phyloP scores from a whole-genome alignment of 92 coral and sea anemone genomes.

The Phymanthus crucifer region DNA sequence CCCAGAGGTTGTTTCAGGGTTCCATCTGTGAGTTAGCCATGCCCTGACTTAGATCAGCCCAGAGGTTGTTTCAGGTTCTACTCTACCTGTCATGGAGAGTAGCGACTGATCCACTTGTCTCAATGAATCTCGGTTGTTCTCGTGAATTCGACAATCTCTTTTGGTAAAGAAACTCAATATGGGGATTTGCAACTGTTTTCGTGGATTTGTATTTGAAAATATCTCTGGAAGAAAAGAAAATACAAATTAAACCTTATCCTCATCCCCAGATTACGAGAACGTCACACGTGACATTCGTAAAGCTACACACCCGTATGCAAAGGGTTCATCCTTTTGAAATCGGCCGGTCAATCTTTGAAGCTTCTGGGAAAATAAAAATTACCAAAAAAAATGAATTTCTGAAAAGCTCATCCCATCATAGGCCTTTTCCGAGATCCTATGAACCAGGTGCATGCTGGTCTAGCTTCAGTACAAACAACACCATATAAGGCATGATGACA shows the following conservation, averaged over 20 bases:
- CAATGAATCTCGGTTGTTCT: constrained; percentile 1
- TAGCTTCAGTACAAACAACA: too few species aligned
- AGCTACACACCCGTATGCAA: background rate
- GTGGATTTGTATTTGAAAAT: constrained; percentile 10
- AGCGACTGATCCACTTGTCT: constrained; percentile 9
- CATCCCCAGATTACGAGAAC: background rate
- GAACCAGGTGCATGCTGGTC: too few species aligned
- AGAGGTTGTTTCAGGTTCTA: too few species aligned
- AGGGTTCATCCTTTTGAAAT: constrained; percentile 18
- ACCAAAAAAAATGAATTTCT: background rate
- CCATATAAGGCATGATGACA: too few species aligned
- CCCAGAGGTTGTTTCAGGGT: too few species aligned
- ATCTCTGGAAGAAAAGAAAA: constrained; percentile 14
- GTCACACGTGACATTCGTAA: background rate
- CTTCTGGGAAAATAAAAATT: constrained; percentile 15
- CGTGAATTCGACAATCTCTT: background rate
- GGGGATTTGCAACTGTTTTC: constrained; percentile 35
- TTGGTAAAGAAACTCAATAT: constrained; percentile 38
- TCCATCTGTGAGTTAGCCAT: too few species aligned
- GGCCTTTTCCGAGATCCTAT: too few species aligned
- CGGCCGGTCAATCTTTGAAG: constrained; percentile 32
- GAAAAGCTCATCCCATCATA: background rate
- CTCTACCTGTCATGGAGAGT: constrained; percentile 27
- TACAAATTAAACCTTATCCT: background rate
- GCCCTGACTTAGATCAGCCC: too few species aligned